A percentile compares a stretch with the other conserved stretches of the same genome.
These are phyloP conservation scores for Glyphotaelius pellucidus DNA, from an alignment of 2,888 invertebrate species.

Conservation along the genomic window DNA sequence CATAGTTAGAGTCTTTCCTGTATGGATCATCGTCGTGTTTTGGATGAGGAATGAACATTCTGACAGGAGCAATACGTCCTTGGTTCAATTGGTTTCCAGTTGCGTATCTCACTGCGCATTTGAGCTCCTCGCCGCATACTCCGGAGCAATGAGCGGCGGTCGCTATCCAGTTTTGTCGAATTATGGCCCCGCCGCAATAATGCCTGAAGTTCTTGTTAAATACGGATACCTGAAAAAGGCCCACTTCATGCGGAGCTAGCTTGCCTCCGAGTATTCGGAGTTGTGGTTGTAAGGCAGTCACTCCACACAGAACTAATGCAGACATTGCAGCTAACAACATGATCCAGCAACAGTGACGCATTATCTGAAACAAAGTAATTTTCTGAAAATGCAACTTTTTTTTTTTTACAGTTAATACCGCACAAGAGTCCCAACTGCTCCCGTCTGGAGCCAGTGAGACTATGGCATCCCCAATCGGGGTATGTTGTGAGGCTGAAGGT, in stretches of 20 bases:
- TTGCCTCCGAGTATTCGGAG: constrained; percentile 23
- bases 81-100: neutral
- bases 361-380: neutral
- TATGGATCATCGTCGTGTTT: neutral
- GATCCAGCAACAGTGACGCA: neutral
- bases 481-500: too few species aligned
- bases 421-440: too few species aligned
- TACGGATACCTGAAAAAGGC: constrained; percentile 35
- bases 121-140: constrained; percentile 8
- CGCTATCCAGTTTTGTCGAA: constrained; percentile 35
- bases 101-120: constrained; percentile 50
- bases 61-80: constrained; percentile 27
- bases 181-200: constrained; percentile 51
- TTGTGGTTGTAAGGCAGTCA: neutral
- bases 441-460: too few species aligned
- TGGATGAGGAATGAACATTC: constrained; percentile 27
- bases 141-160: constrained; percentile 30
- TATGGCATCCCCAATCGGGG: too few species aligned
- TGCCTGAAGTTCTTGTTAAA: constrained; percentile 16
- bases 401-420: too few species aligned
- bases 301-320: neutral
- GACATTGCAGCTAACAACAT: neutral
- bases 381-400: too few species aligned
- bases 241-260: neutral
- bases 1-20: neutral